phyloP scores from a whole-genome alignment of 2,888 invertebrate genomes.

The Branchipolynoe longqiensis region DNA sequence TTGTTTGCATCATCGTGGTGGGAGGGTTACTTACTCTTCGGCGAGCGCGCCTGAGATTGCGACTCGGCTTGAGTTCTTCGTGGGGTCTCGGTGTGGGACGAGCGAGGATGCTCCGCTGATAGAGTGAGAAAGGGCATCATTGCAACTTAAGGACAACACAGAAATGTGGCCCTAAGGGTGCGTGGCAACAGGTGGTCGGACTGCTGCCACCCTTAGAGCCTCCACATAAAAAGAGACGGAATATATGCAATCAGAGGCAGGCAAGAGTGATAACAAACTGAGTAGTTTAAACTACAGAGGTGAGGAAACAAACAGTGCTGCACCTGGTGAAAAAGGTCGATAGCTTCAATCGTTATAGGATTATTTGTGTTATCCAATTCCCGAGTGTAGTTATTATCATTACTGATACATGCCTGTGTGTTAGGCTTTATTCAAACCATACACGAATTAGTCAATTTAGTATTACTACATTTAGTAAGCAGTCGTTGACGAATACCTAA shows the following conservation, averaged over 20 bases:
- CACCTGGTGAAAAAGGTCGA: background rate
- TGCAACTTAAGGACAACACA: constrained; percentile 54
- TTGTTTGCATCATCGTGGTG: constrained; percentile 22
- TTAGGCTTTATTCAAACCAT: background rate
- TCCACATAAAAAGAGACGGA: constrained; percentile 7
- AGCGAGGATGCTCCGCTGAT: constrained; percentile 49
- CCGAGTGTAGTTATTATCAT: no score
- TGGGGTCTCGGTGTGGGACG: constrained; percentile 29
- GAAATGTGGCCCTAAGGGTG: constrained; percentile 2
- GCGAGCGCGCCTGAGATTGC: constrained; percentile 32
- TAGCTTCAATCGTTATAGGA: background rate
- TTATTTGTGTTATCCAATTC: no score
- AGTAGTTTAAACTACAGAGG: constrained; percentile 6
- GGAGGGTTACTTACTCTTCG: constrained; percentile 52
- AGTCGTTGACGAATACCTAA: no score
- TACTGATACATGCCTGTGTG: no score
- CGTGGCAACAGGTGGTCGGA: background rate
- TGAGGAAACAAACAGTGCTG: constrained; percentile 40
- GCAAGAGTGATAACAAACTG: constrained; percentile 49
- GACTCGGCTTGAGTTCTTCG: constrained; percentile 45
- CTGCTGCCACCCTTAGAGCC: constrained; percentile 5
- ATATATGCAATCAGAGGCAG: constrained; percentile 44
- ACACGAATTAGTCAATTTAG: constrained; percentile 19
- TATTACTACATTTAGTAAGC: no score
- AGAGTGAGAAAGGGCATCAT: constrained; percentile 56